Conservation (phyloP, 2,888 invertebrate species). For the Gryllus longicercus region DNA sequence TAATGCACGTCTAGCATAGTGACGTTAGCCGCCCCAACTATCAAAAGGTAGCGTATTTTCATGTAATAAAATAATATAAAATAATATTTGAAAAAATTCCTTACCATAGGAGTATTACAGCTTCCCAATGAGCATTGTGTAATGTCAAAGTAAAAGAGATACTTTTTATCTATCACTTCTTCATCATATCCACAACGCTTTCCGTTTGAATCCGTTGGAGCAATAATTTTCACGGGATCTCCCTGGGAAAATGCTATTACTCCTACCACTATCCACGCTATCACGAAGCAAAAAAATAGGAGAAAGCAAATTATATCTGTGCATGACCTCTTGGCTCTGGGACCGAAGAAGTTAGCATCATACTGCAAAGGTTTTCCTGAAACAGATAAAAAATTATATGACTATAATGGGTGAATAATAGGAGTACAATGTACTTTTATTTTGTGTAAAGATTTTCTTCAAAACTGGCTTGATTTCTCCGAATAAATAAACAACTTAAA, state of each 20-base stretch:
- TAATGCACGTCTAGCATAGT: too few relatives aligned
- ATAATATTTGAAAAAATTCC: neutral
- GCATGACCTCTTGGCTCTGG: conserved; percentile 75
- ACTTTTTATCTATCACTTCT: conserved; percentile 61
- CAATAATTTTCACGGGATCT: conserved; percentile 67
- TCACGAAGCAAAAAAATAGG: conserved; percentile 73
- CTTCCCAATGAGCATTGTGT: conserved; percentile 57
- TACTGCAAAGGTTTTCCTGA: conserved; percentile 70
- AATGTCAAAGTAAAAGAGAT: conserved; percentile 81
- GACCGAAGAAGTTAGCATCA: conserved; percentile 78
- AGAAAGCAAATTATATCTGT: conserved; percentile 86
- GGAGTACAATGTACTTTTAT: too few relatives aligned
- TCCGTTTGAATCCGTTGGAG: conserved; percentile 77
- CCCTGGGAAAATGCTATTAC: conserved; percentile 67
- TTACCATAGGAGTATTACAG: conserved; percentile 78
- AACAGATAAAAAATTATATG: too few relatives aligned
- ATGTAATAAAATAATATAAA: too few relatives aligned
- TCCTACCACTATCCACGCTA: conserved; percentile 75
- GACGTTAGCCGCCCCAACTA: too few relatives aligned
- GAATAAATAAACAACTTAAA: too few relatives aligned
- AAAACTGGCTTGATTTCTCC: too few relatives aligned
- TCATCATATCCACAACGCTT: conserved; percentile 75
- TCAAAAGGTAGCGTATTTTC: too few relatives aligned
- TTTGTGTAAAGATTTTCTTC: too few relatives aligned
- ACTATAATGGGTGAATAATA: too few relatives aligned